Evolutionary conservation across 1,140 invertebrate species (phyloP), one percentile per base, ranked within the genome.

Genomic region (Oedothorax gibbosus): DNA sequence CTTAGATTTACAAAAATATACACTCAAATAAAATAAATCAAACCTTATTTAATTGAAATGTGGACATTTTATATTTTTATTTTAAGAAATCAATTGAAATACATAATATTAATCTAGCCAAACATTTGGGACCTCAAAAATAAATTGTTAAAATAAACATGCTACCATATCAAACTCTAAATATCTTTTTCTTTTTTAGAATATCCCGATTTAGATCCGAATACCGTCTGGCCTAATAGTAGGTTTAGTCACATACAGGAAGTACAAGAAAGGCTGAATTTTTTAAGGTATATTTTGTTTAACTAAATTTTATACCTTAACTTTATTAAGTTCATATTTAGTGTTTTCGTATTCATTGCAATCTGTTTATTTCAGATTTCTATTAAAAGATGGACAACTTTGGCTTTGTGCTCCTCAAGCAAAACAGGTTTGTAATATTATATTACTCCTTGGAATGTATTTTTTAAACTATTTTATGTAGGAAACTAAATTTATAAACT

Each of bases 341-440:
- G n/a, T n/a, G n/a, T n/a, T n/a, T n/a, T n/a, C n/a, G 7, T 71
- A 12, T 82, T 14, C 96, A 96, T 5, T 20, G 7, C 2, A 69
- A 69, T 69, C 14, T 49, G 7, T 64, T 78, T 68, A 9, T 68
- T 78, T 66, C 87, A 89, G 90, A 84, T 92, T 91, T 89, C 87
- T 91, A 65, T 88, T 92, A 49, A 92, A 93, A 92, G 97, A 98
- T 91, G 97, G 97, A 35, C 96, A 98, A 90, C 90, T 99, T 50
- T 99, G 97, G 96, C 91, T 99, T 71, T 98, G 97, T 91, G 95
- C 96, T 35, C 95, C 97, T 89, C 97, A 99, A 92, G 97, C 97
- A 2, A 96, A 97, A 90, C 96, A 98, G 92, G 90, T 90, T 15
- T 54, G 83, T 75, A 60, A 66, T 50, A 5, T 35, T 35, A 35